Base-by-base conservation (phyloP, 2,113 vertebrate species). In the Mastomys natalensis region DNA sequence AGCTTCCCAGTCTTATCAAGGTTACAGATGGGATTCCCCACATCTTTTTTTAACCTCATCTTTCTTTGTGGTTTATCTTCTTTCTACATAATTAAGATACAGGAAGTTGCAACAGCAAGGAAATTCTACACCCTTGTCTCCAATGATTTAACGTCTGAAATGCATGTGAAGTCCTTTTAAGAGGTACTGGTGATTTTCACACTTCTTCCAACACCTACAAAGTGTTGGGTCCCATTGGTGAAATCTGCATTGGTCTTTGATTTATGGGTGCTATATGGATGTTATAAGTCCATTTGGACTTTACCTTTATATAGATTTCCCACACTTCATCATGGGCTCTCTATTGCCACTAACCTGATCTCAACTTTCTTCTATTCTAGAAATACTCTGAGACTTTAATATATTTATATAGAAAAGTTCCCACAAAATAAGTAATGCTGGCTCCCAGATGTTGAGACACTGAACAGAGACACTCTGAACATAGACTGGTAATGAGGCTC, bases 91-190 rank as follows among this genome's bases (percentile, higher is more conserved):
- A 89, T 93, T 77, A 80, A 94, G 40, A 91, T 77, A 37, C 12
- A 70, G 8, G 19, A 87, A 77, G 16, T 43, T 90, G 62, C 70
- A 96, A 76, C 3, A 89, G 82, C 16, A 90, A 68, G 72, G 53
- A 90, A 95, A 97, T 90, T 68, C 64, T 43, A 85, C n/a, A 84
- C 76, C 12, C 3, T 81, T 34, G 43, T 17, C 37, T 92, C 60
- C 62, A 72, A 86, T 9, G 19, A 7, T 73, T 86, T 74, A 89
- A 94, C 43, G 93, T 77, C 70, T 93, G 88, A 95, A 92, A 90
- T 89, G 76, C 80, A 95, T 97, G 73, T 77, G 60, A 95, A 93
- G n/a, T 22, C 2, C 73, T 87, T 95, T 97, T 73, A 96, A 96
- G 87, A 94, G 43, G 64, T 92, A 40, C 13, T 81, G 87, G 51